Evolutionary conservation across 2,888 invertebrate species (phyloP), one percentile per base, ranked within the genome.

Genomic region (Zhengitettix transpicula): DNA sequence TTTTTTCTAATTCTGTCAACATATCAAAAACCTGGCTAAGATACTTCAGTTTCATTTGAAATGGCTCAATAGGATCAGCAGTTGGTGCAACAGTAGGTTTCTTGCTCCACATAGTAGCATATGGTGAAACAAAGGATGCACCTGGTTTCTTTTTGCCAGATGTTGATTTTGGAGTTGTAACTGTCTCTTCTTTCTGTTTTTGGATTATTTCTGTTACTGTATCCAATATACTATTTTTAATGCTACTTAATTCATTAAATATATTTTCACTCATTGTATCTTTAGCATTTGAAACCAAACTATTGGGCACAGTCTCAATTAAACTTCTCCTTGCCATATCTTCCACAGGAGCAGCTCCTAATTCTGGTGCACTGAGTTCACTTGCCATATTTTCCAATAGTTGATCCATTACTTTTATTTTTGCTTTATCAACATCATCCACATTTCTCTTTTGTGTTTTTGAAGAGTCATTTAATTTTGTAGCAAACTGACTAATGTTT

Each of bases 1-100:
- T 71, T 42, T 67, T 70, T 54, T 72, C 69, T 11, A 73, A 65
- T 5, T 66, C 66, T 1, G 69, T 70, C n/a, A 73, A 62, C 68
- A 69, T 70, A 42, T 73, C 72, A 55, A 72, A 73, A 9, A 72
- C 69, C 63, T 71, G 69, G 58, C 69, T 68, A 7, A 72, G 67
- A 5, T 67, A 62, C 10, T 63, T 42, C 66, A 73, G 70, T 63
- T 69, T 67, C 56, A 71, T 71, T 54, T 71, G 67, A 58, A 70
- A 72, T 0, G 71, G 66, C 58, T 71, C 70, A 0, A 63, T 56
- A 3, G 68, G 66, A 58, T 71, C 70, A 0, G 63, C 56, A 5
- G 68, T 57, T 15, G 69, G 67, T 28, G 55, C 42, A 12, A 52
- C 55, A 9, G 57, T 55, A 47, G 59, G 52, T 47, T 65, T 61